phyloP scores from a whole-genome alignment of 2,888 invertebrate genomes.

The Drosophila rubida region DNA sequence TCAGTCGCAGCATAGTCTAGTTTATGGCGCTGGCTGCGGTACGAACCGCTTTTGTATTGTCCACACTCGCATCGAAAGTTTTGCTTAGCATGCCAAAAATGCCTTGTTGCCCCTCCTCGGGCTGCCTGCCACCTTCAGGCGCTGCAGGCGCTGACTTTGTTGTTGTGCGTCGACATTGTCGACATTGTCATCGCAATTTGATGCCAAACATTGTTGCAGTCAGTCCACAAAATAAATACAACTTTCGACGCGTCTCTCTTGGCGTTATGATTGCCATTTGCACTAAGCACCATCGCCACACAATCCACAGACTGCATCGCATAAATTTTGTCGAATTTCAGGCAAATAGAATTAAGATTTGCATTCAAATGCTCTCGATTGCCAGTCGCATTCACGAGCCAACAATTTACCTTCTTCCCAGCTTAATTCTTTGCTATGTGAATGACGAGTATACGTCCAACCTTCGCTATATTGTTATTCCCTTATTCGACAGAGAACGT shows the following conservation, averaged over 20 bases:
- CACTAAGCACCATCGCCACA: neutral
- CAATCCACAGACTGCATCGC: neutral
- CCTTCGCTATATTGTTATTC: neutral
- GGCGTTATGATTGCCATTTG: slow-evolving; percentile 25
- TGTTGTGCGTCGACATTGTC: slow-evolving; percentile 4
- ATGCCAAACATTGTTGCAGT: slow-evolving; percentile 58
- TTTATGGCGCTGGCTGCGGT: slow-evolving; percentile 31
- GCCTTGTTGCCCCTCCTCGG: neutral
- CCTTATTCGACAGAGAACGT: neutral
- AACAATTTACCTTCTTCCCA: neutral
- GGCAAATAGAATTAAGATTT: slow-evolving; percentile 4
- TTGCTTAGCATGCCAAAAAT: slow-evolving; percentile 48
- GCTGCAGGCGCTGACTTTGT: slow-evolving; percentile 34
- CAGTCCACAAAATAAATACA: slow-evolving; percentile 50
- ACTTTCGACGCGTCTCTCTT: slow-evolving; percentile 18
- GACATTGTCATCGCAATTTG: slow-evolving; percentile 59
- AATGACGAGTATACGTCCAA: neutral
- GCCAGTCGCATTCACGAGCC: neutral
- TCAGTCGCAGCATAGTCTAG: slow-evolving; percentile 6
- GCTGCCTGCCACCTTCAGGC: neutral
- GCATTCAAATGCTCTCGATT: neutral
- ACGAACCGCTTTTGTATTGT: slow-evolving; percentile 39
- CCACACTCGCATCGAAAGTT: slow-evolving; percentile 41
- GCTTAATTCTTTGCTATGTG: too few relatives aligned
- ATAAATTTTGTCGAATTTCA: slow-evolving; percentile 7